Evolutionary conservation across 1,140 invertebrate genomes (phyloP), one percentile per base, ranked within the genome.

Genomic region (Caerostris darwini): DNA sequence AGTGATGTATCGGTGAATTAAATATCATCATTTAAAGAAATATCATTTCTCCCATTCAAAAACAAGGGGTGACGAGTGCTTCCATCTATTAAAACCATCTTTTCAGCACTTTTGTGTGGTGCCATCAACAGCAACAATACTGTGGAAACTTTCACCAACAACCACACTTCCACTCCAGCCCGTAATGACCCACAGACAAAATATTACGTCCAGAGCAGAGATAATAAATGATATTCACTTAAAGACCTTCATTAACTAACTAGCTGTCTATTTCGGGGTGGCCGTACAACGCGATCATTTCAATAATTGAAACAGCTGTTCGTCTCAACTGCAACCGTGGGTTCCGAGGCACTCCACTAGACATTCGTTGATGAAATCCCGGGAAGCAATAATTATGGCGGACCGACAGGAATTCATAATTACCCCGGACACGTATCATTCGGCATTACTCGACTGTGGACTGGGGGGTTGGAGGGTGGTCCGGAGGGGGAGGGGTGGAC

Each of bases 231-330:
- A 92, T 81, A 85, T 92, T 85, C 77, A 19, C 82, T 92, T 92
- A 92, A 92, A 92, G 90, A 85, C 90, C 81, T 92, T 92, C 77
- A 92, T 92, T 92, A 92, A 92, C 90, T 92, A 92, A 92, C 90
- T 92, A 92, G 90, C 61, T 59, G 77, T 81, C 90, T 92, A 92
- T 92, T 92, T 92, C 71, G 71, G 77, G 90, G 56, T 69, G 34
- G 71, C 71, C 71, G 71, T 53, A 77, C 71, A 77, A 67, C 64
- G 71, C 56, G 81, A 85, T 92, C 90, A 92, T 92, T 92, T 92
- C 90, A 92, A 92, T 92, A 92, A 92, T 92, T 92, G 90, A 92
- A 92, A 92, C 90, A 92, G 90, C 90, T 92, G 90, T 92, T 67
- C 82, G 50, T 19, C 59, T 53, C 59, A 53, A 77, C 10, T 71